Percentiles rank a stretch among this genome's conserved stretches.
These are phyloP conservation scores for Rhea pennata DNA, from an alignment of 2,113 vertebrate species.

Conservation along the genomic window DNA sequence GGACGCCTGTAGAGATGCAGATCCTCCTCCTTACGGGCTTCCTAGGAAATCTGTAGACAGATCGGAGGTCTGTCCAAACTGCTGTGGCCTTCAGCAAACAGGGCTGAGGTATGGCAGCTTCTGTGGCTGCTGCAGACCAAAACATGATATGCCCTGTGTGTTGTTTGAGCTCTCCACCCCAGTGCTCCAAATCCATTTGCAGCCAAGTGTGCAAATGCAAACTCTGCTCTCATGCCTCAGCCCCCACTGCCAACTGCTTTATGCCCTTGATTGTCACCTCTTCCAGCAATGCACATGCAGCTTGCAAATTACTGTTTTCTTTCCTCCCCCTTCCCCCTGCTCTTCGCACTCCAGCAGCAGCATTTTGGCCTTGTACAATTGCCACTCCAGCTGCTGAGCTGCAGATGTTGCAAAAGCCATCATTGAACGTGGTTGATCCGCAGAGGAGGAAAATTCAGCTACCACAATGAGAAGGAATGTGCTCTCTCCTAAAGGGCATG, in stretches of 20 bases:
- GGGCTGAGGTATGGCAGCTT: background rate
- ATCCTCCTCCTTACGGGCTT: background rate
- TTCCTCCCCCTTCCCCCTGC: no score
- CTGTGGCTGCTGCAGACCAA: background rate
- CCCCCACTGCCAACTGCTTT: rapidly evolving
- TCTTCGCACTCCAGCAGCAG: background rate
- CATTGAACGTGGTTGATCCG: background rate
- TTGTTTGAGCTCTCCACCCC: background rate
- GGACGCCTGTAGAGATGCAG: background rate
- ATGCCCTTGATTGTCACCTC: rapidly evolving
- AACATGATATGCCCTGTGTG: rapidly evolving
- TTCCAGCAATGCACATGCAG: background rate
- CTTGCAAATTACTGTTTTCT: background rate
- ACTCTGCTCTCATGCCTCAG: background rate
- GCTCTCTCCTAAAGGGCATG: background rate
- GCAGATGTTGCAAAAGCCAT: background rate
- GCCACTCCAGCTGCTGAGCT: background rate
- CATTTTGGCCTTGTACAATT: background rate
- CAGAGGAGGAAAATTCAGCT: background rate
- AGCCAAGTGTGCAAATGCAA: background rate
- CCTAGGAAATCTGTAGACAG: background rate
- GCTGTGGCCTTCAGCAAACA: background rate
- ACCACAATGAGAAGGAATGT: background rate
- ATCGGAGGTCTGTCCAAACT: background rate
- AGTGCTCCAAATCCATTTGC: no score